Percentiles rank a stretch among this genome's conserved stretches.
phyloP scores from a whole-genome alignment of 2,888 invertebrate species.

The Fragum fragum region DNA sequence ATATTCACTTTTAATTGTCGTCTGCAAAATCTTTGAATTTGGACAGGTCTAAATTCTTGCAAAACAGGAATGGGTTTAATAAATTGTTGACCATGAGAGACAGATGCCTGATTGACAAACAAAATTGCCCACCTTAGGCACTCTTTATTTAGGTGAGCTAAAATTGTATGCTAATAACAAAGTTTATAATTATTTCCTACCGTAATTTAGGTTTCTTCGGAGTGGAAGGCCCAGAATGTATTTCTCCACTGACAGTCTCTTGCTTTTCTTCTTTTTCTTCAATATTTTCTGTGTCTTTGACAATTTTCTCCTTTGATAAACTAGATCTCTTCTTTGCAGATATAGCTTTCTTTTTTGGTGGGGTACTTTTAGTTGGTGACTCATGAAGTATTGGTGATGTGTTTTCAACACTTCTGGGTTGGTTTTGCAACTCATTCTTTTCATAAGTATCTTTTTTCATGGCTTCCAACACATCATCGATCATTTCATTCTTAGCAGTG shows the following conservation, averaged over 20 bases:
- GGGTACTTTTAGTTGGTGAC: neutral
- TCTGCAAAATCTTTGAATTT: too few species aligned
- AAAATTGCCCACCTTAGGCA: too few species aligned
- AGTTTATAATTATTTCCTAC: conserved; percentile 16
- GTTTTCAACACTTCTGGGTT: neutral
- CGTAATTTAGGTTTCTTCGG: conserved; percentile 52
- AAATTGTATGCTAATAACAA: too few species aligned
- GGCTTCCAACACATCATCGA: neutral
- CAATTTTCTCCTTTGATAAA: neutral
- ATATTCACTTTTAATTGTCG: too few species aligned
- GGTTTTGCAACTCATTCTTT: neutral
- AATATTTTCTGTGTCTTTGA: neutral
- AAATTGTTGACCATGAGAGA: too few species aligned
- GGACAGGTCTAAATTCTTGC: too few species aligned
- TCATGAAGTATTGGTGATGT: neutral
- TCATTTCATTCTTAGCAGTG: neutral
- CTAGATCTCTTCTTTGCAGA: conserved; percentile 19
- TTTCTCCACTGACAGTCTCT: neutral
- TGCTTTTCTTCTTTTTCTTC: neutral
- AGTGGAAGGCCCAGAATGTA: neutral
- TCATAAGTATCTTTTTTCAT: neutral
- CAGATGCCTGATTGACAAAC: too few species aligned
- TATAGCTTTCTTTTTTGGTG: neutral
- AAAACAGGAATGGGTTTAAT: too few species aligned
- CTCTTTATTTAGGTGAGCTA: too few species aligned